phyloP scores from a whole-genome alignment of 2,797 vertebrate genomes.

The Apogon talboti region DNA sequence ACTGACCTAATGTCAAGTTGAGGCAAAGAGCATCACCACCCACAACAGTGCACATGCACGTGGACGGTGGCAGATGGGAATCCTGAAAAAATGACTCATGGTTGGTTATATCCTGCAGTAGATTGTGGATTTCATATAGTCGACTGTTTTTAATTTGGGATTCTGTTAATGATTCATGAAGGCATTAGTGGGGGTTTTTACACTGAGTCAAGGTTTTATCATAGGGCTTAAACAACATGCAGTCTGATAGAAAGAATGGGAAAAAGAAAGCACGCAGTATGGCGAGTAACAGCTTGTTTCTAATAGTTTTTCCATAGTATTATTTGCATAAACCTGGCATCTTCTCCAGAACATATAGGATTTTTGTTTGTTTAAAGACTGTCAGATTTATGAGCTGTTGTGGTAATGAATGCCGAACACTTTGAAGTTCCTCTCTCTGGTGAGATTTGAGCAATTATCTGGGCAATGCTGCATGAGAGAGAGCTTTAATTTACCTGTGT shows the following conservation, averaged over 20 bases:
- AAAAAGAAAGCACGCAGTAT: too few relatives aligned
- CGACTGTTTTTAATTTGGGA: conserved; percentile 18
- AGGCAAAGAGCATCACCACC: conserved; percentile 16
- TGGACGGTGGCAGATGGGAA: not conserved
- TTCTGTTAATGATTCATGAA: conserved; percentile 48
- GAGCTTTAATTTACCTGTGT: conserved; percentile 12
- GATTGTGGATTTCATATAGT: conserved; percentile 18
- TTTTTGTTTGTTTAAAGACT: conserved; percentile 1
- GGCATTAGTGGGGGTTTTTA: conserved; percentile 27
- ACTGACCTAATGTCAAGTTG: conserved; percentile 36
- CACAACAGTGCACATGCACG: conserved; percentile 11
- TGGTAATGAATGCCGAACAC: conserved; percentile 18
- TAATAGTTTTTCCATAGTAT: not conserved
- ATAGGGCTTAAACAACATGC: not conserved
- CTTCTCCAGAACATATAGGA: not conserved
- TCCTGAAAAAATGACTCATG: conserved; percentile 10
- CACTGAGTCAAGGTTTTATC: not conserved
- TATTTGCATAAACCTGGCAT: conserved; percentile 11
- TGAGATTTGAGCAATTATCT: conserved; percentile 7
- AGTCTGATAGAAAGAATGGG: not conserved
- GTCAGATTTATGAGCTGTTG: conserved; percentile 17
- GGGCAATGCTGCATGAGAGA: conserved; percentile 4
- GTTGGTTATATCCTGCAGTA: not conserved
- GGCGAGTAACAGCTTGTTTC: not conserved
- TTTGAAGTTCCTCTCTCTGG: conserved; percentile 7